phyloP scores from a whole-genome alignment of 2,888 invertebrate genomes.

The Zele albiditarsus region DNA sequence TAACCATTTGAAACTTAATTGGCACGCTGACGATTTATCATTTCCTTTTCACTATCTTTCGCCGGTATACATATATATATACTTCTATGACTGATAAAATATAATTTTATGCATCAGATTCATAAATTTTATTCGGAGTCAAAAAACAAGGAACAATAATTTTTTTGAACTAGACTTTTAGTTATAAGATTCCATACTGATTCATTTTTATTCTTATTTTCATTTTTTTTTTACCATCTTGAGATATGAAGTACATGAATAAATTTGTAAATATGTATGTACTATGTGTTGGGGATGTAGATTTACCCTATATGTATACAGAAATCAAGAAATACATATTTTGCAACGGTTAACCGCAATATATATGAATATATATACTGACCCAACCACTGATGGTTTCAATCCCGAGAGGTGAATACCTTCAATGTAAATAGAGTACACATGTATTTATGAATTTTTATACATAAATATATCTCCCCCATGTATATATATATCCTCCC shows the following conservation, averaged over 20 bases:
- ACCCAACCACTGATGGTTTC: not conserved
- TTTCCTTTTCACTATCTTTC: conserved; percentile 10
- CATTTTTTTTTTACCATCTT: not conserved
- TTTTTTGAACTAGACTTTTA: not conserved
- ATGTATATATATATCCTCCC: conserved; percentile 7
- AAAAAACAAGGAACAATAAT: not conserved
- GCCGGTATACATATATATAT: not conserved
- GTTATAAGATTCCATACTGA: conserved; percentile 3
- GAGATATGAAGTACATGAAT: not conserved
- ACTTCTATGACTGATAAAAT: conserved; percentile 11
- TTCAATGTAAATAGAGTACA: conserved; percentile 21
- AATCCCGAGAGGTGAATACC: conserved; percentile 1
- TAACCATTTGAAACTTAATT: conserved; percentile 39
- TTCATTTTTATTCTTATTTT: not conserved
- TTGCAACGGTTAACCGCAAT: conserved; percentile 10
- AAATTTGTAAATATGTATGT: not conserved
- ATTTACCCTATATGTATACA: not conserved
- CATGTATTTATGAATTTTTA: not conserved
- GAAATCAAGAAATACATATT: not conserved
- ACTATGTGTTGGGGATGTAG: not conserved
- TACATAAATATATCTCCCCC: not conserved
- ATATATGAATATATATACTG: not conserved
- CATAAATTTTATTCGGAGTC: not conserved
- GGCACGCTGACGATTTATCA: conserved; percentile 45
- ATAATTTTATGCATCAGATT: not conserved